Base-by-base conservation (phyloP, 2,888 invertebrate genomes). In the Hemistola chrysoprasaria region DNA sequence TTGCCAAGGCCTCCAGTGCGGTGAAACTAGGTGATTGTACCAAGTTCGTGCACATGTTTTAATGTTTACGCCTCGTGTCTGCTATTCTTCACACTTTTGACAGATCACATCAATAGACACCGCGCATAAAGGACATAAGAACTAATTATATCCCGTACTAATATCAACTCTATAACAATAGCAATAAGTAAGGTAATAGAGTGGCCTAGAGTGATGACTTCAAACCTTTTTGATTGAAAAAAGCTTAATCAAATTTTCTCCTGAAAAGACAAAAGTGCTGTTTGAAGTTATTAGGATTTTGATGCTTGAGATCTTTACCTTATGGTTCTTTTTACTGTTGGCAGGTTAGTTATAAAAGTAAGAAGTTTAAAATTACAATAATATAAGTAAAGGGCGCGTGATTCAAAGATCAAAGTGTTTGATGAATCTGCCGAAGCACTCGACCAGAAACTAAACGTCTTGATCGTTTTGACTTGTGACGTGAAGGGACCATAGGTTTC, bases 371-470 rank as follows among this genome's bases (percentile, higher is more conserved):
- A 72, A 71, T 65, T 51, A 56, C 65, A 70, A 78, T 79, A 79
- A 80, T 82, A 79, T 80, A 77, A 82, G 81, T 82, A 78, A 80
- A 80, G 75, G 84, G 79, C 82, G 82, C 78, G 78, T 74, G 79
- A 82, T 82, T 69, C 63, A 55, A 59, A 84, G 79, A 85, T 86
- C 84, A 86, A 86, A 85, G 85, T 66, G 71, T 74, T 75, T 70
- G 80, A 80, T 79, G 77, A 69, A 71, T 72, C 73, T 74, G 72
- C 71, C 71, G 76, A 71, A 73, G 56, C 53, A 34, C 31, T 53
- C 56, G 53, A 63, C 59, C 65, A 65, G 39, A 67, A 59, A 56
- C 59, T 55, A 64, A 49, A 45, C 47, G 44, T 72, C 70, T 83
- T 83, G 80, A 70, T 81, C 68, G 62, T 81, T 79, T 70, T 51